Base-by-base conservation (phyloP, 2,888 invertebrate genomes). In the Caenorhabditis sp. region DNA sequence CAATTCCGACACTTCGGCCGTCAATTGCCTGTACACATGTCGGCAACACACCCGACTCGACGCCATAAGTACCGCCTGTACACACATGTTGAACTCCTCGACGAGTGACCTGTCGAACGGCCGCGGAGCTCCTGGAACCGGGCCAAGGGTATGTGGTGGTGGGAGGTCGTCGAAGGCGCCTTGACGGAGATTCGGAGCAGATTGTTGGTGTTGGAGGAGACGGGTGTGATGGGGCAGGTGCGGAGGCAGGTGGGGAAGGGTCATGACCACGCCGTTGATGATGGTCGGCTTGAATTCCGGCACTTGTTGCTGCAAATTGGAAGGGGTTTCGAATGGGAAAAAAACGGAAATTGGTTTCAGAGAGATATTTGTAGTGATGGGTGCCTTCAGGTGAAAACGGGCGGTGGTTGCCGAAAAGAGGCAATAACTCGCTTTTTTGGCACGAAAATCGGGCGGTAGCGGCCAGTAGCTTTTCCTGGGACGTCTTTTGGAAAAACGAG, bases 51-150 rank as follows among this genome's bases (percentile, higher is more conserved):
- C 64, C 24, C 80, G 69, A 22, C 76, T 55, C 2, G 74, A 47
- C 15, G 80, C 80, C 80, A 80, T 80, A 20, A 80, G 32, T 1
- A 80, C 70, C 3, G 64, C 68, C 9, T 70, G 56, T 2, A 80
- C 80, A 65, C 80, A 80, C 80, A 80, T 80, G 8, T 80, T 58
- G 18, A 80, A 80, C 40, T 80, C 80, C 4, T 76, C 70, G 20
- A 80, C 76, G 22, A 80, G 18, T 4, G 74, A 65, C 9, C 47
- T 22, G 26, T 80, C 80, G 60, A 80, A 80, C 28, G 79, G 71
- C 2, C 53, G 60, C 9, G 35, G 32, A 32, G 32, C 47, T 13
- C 44, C 58, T 5, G 60, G 60, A n/a, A 68, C 26, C 3, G 72
- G 72, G 11, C 37, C 55, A 13, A 80, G 56, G 26, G 47, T 56